Evolutionary conservation across 2,113 vertebrate genomes (phyloP), one percentile per base, ranked within the genome.

Genomic region (Puntigrus tetrazona): DNA sequence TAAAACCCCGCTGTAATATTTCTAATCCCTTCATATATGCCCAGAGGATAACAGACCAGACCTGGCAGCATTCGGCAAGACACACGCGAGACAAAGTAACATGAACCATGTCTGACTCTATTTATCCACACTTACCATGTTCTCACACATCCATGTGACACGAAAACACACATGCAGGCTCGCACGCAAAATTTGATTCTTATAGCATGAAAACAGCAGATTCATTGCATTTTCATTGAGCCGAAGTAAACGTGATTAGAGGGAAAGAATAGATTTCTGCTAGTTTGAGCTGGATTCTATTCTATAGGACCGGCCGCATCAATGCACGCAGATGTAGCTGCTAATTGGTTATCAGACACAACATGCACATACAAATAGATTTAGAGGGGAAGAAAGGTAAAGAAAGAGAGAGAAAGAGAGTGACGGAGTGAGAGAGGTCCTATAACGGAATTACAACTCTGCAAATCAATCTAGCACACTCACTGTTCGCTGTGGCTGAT

Each of bases 21-120:
- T 80, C n/a, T 45, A 80, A 80, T 80, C 59, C 76, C 41, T 65
- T 59, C 34, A 65, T 43, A 79, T 45, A 29, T 65, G 25, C 36
- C 57, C 41, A 43, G 57, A 67, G 38, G 59, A 45, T 80, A 63
- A 67, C 25, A 45, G 59, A 80, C 34, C 52, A 41, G 77, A 45
- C 57, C 59, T 29, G 78, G 90, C 85, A 88, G 73, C 87, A 87
- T 92, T 87, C 88, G 86, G 52, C 84, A 90, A 92, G 91, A 91
- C 84, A 91, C 43, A 91, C 90, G 91, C 90, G 14, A 80, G 78
- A 90, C 89, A 94, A 89, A 90, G 86, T 90, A 70, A 88, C 18
- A 87, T 92, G 91, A 92, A 94, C 89, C 91, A 90, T 88, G 88
- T 89, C 87, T 90, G 92, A 92, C 92, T 86, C 81, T 41, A 45